These are phyloP conservation scores for Setipinna tenuifilis DNA, from an alignment of 2,797 vertebrate species.

Conservation along the genomic window DNA sequence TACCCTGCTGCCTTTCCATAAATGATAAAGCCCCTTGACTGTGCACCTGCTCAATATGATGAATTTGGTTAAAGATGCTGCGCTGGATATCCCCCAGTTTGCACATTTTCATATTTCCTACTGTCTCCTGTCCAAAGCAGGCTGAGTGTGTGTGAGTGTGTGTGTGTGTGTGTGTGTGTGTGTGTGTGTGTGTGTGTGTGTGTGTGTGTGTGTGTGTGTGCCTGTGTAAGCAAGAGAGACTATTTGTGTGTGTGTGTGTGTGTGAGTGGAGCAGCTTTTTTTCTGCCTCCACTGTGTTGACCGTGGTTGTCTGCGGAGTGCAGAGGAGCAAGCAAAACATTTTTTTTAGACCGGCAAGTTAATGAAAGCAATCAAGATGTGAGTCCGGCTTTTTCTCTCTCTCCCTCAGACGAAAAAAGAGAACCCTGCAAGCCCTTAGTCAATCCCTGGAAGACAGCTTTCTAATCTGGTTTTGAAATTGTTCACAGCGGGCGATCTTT, in stretches of 20 bases:
- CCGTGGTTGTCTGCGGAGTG: not conserved
- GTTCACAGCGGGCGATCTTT: slow-evolving; percentile 60
- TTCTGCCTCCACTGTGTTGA: not conserved
- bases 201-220: too few species aligned
- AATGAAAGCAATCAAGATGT: slow-evolving; percentile 35
- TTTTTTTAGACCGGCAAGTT: not conserved
- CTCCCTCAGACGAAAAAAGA: slow-evolving; percentile 49
- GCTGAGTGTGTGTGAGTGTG: too few species aligned
- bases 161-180: too few species aligned
- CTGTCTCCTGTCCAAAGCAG: not conserved
- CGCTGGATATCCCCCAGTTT: slow-evolving; percentile 9
- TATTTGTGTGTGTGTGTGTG: not conserved
- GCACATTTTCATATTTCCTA: slow-evolving; percentile 15
- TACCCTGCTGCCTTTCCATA: slow-evolving; percentile 16
- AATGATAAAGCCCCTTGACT: slow-evolving; percentile 39
- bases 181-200: too few species aligned
- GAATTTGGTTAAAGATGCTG: slow-evolving; percentile 34
- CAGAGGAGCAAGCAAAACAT: not conserved
- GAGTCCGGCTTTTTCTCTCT: not conserved
- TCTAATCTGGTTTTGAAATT: slow-evolving; percentile 58
- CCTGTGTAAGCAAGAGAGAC: too few species aligned
- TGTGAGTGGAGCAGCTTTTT: not conserved
- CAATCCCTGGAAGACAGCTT: slow-evolving; percentile 48
- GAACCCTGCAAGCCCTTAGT: slow-evolving; percentile 35
- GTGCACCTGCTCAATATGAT: slow-evolving; percentile 29